A percentile compares a stretch with the other conserved stretches of the same genome.
These are phyloP conservation scores for Anthrax anthrax DNA, from an alignment of 2,888 invertebrate species.

Conservation along the genomic window DNA sequence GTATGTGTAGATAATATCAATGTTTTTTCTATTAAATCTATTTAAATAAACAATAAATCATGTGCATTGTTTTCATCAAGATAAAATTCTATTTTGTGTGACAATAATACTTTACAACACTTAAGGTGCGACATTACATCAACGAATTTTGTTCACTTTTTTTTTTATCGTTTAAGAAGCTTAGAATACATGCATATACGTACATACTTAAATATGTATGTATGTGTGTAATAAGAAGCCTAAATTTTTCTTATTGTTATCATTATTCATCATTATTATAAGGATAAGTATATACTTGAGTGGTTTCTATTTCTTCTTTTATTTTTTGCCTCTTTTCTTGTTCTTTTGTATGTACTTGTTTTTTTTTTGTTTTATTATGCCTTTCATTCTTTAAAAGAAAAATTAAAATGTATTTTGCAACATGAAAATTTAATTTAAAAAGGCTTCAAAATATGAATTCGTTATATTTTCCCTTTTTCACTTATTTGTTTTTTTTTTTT, in stretches of 20 bases:
- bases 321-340: background rate
- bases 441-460: too few relatives aligned
- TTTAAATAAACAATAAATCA: too few relatives aligned
- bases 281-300: conserved; percentile 5
- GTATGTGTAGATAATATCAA: too few relatives aligned
- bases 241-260: conserved; percentile 4
- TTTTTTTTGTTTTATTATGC: background rate
- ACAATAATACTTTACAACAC: too few relatives aligned
- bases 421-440: too few relatives aligned
- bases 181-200: too few relatives aligned
- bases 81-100: conserved; percentile 5
- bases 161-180: background rate
- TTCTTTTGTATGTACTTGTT: background rate
- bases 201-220: too few relatives aligned
- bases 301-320: conserved; percentile 2
- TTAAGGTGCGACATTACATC: conserved; percentile 6
- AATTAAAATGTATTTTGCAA: too few relatives aligned
- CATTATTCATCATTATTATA: conserved; percentile 2
- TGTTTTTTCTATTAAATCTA: too few relatives aligned
- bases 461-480: too few relatives aligned
- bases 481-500: too few relatives aligned
- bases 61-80: conserved; percentile 1
- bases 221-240: conserved; percentile 5
- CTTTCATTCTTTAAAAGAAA: background rate
- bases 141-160: conserved; percentile 3